Conservation (phyloP, 2,888 invertebrate species). For the Acleris laterana region DNA sequence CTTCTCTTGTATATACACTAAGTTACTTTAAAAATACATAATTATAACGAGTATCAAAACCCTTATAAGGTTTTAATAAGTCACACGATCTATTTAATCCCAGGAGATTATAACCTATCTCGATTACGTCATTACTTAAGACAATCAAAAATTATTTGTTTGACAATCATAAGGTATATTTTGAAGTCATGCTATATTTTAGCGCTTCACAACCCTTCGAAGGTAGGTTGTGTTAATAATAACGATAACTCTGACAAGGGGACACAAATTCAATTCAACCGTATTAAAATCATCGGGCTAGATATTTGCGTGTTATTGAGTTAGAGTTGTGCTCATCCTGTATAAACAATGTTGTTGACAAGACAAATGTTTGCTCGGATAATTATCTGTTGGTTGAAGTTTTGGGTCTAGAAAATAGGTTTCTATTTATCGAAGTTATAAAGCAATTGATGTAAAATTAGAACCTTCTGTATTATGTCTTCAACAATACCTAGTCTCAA, state of each 20-base stretch:
- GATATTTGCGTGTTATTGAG: constrained; percentile 20
- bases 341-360: constrained; percentile 21
- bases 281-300: constrained; percentile 27
- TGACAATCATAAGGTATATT: no score
- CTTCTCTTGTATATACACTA: no score
- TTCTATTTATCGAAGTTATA: not conserved
- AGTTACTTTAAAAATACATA: no score
- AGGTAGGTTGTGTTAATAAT: constrained; percentile 20
- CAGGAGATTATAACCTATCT: no score
- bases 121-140: not conserved
- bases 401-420: no score
- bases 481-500: no score
- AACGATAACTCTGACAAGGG: constrained; percentile 26
- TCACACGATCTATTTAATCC: no score
- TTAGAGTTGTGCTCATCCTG: constrained; percentile 1
- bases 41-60: no score
- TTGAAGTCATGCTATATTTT: constrained; percentile 7
- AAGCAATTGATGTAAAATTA: no score
- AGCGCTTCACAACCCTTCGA: constrained; percentile 3
- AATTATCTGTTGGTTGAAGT: constrained; percentile 19
- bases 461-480: no score
- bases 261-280: constrained; percentile 20
- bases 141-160: no score
- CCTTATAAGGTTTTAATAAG: no score
- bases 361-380: constrained; percentile 21